Conservation (phyloP, 1,140 invertebrate species). For the Frieseomelitta varia region DNA sequence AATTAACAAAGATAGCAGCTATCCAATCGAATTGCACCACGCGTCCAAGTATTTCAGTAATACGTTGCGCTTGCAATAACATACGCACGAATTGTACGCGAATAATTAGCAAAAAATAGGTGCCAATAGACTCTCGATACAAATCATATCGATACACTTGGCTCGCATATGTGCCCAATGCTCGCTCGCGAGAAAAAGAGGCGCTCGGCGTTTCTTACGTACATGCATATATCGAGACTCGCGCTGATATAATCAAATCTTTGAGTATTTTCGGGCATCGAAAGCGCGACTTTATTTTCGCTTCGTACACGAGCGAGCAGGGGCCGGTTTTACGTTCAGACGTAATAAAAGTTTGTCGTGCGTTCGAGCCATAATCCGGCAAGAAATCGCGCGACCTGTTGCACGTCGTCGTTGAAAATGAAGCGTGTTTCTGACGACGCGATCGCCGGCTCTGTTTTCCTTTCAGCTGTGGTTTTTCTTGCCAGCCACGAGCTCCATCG, state of each 20-base stretch:
- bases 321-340: not conserved
- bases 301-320: not conserved
- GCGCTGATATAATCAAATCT: slow-evolving; percentile 7
- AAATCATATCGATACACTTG: not conserved
- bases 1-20: not conserved
- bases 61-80: not conserved
- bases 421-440: not conserved
- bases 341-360: slow-evolving; percentile 4
- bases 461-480: not conserved
- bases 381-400: slow-evolving; percentile 38
- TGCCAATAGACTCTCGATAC: not conserved
- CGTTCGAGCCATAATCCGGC: not conserved
- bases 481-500: not conserved
- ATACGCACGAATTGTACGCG: not conserved
- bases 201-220: not conserved
- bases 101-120: not conserved
- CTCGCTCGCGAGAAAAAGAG: not conserved
- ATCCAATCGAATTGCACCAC: not conserved
- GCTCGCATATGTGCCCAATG: not conserved
- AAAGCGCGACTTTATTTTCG: slow-evolving; percentile 19
- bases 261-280: slow-evolving; percentile 29
- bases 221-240: not conserved
- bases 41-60: not conserved
- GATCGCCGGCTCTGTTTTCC: not conserved
- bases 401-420: slow-evolving; percentile 1